Base-by-base conservation (phyloP, 2,888 invertebrate genomes). In the Eupithecia subfuscata region DNA sequence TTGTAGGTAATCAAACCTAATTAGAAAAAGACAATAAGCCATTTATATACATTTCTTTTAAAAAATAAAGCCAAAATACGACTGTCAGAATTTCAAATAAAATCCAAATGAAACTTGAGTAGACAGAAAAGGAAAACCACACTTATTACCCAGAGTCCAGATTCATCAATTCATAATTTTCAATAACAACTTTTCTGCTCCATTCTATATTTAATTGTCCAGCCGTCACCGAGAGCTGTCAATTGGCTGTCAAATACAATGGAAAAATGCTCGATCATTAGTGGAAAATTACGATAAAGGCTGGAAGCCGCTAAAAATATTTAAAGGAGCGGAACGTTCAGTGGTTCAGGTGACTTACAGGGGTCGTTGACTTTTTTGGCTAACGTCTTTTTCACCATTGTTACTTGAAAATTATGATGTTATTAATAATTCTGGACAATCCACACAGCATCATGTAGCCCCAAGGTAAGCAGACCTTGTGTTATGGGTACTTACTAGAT, bases 181-280 rank as follows among this genome's bases (percentile, higher is more conserved):
- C 60, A 82, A 80, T 84, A 85, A 83, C 84, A 83, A 81, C 82
- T 83, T 85, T 84, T 84, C 83, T 84, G 25, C 22, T 80, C 86
- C 84, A 84, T 84, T 85, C 84, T 84, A 86, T 71, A 75, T 82
- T 82, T 80, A 79, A 88, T 90, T 90, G 90, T 91, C 89, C 88
- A 84, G 90, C 92, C 89, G 90, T 88, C 82, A 87, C 86, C 85
- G 86, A 87, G 84, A 86, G 84, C 90, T 90, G 93, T 92, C 94
- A 92, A 91, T 92, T 89, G 90, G 82, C 88, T 92, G 93, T 94
- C 94, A 93, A 91, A 92, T 90, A 89, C 83, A 77, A 77, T 68
- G 81, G 86, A 81, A 73, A 75, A 73, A 73, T 63, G 73, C 74
- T 77, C 74, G 72, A 77, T 75, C 77, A 77, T 70, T 43, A 43